These are phyloP conservation scores for Hydroisotoma schaefferi DNA, from an alignment of 2,888 invertebrate genomes.

Conservation along the genomic window DNA sequence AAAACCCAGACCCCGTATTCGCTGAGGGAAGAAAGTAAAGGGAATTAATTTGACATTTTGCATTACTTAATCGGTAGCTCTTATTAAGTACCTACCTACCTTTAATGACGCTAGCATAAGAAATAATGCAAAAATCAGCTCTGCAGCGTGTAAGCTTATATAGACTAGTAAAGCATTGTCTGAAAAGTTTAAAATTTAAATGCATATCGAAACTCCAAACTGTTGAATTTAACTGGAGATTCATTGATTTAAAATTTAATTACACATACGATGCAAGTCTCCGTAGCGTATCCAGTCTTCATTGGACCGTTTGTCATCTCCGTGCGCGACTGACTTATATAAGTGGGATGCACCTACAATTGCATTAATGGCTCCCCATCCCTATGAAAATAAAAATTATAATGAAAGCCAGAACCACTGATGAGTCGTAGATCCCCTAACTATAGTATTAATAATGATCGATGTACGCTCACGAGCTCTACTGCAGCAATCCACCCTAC, in stretches of 20 bases:
- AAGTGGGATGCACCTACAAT: neutral
- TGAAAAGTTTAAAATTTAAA: conserved; percentile 6
- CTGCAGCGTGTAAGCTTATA: neutral
- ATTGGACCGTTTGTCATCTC: too few relatives aligned
- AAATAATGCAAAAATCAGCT: neutral
- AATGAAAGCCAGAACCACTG: too few relatives aligned
- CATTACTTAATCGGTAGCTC: neutral
- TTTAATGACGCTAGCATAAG: conserved; percentile 4
- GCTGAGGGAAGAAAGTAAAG: too few relatives aligned
- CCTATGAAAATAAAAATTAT: neutral
- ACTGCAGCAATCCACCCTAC: conserved; percentile 11
- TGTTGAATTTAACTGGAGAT: neutral
- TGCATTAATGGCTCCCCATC: neutral
- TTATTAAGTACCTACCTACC: neutral
- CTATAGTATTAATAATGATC: neutral
- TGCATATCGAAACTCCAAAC: neutral
- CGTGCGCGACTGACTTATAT: too few relatives aligned
- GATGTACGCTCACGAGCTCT: neutral
- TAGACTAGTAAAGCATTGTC: neutral
- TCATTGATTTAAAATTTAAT: too few relatives aligned
- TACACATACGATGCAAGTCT: neutral
- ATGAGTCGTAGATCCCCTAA: too few relatives aligned
- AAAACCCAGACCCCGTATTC: neutral
- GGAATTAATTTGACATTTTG: too few relatives aligned
- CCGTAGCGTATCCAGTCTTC: neutral